These are phyloP conservation scores for Rhodinocichla rosea DNA, from an alignment of 2,113 vertebrate species.

Conservation along the genomic window DNA sequence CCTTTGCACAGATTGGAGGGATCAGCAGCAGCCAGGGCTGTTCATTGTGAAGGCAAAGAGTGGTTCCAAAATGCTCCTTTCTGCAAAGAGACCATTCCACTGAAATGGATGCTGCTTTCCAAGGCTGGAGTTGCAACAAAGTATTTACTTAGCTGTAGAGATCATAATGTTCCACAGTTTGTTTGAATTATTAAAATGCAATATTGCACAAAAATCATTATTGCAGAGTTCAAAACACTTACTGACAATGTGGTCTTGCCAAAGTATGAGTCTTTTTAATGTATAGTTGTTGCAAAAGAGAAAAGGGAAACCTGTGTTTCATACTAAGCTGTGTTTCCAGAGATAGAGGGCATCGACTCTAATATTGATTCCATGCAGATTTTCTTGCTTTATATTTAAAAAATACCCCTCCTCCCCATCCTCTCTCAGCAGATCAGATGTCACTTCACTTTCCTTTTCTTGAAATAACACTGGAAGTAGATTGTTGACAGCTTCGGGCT, in stretches of 20 bases:
- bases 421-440: slow-evolving; percentile 38
- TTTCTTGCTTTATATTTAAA: slow-evolving; percentile 42
- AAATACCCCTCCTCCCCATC: neutral
- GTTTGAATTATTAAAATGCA: slow-evolving; percentile 69
- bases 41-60: neutral
- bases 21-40: neutral
- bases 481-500: slow-evolving; percentile 51
- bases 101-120: slow-evolving; percentile 18
- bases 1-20: neutral
- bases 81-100: neutral
- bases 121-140: neutral
- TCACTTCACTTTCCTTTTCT: slow-evolving; percentile 42
- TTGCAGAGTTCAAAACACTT: slow-evolving; percentile 55
- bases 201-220: slow-evolving; percentile 58
- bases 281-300: slow-evolving; percentile 16
- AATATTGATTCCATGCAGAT: slow-evolving; percentile 31
- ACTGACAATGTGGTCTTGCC: slow-evolving; percentile 53
- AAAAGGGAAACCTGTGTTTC: neutral
- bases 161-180: slow-evolving; percentile 37
- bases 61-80: neutral
- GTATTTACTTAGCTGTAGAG: slow-evolving; percentile 18
- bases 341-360: neutral
- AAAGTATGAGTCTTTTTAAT: slow-evolving; percentile 42
- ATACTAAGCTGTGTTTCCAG: neutral
- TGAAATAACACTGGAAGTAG: slow-evolving; percentile 47